Percentiles rank a stretch among this genome's conserved stretches.
Evolutionary conservation across 2,888 invertebrate genomes (phyloP).

Genomic region (Eustalomyia histrio): DNA sequence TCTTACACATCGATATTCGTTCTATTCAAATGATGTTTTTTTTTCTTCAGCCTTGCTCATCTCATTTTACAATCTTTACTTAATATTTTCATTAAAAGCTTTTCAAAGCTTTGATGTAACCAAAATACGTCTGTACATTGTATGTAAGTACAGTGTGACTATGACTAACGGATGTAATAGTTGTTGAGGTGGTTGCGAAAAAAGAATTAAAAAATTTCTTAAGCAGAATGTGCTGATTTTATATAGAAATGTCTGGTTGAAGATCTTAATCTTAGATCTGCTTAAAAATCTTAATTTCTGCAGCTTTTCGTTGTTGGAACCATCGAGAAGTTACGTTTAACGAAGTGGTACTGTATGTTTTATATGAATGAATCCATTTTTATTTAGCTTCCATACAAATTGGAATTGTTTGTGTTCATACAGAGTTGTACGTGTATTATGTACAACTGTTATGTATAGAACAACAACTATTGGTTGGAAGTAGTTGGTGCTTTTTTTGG

Average conservation of each 20-base stretch:
- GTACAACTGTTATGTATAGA: neutral
- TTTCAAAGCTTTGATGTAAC: neutral
- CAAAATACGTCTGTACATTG: too few relatives aligned
- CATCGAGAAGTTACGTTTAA: too few relatives aligned
- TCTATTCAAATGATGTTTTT: neutral
- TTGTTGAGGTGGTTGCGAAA: too few relatives aligned
- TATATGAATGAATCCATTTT: neutral
- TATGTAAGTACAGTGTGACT: neutral
- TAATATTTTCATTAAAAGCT: neutral
- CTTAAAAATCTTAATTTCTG: too few relatives aligned
- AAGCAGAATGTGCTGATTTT: too few relatives aligned
- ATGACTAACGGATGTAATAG: too few relatives aligned
- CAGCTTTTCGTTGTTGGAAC: too few relatives aligned
- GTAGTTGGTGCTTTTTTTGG: constrained; percentile 13
- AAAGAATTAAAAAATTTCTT: too few relatives aligned
- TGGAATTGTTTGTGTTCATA: neutral
- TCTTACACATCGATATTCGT: neutral
- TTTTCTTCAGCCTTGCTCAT: neutral
- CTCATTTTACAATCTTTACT: neutral
- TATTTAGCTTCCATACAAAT: constrained; percentile 7
- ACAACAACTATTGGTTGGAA: constrained; percentile 10
- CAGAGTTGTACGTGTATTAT: neutral
- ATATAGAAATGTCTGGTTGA: too few relatives aligned
- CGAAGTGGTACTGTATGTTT: too few relatives aligned
- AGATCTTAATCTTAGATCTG: too few relatives aligned